Evolutionary conservation across 2,113 vertebrate species (phyloP).

Genomic region (Myanophis thanlyinensis): DNA sequence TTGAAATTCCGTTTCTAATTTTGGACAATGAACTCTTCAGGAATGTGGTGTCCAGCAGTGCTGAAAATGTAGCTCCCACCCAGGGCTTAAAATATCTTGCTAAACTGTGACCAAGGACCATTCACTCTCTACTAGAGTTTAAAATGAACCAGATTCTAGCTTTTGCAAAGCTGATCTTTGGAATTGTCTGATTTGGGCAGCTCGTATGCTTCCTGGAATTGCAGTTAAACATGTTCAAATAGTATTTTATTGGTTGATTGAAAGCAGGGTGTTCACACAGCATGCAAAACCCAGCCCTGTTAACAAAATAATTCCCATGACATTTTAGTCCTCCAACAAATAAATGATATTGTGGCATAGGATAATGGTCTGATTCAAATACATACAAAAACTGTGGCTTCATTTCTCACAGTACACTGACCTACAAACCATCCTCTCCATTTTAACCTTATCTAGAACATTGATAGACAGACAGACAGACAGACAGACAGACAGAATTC

Average conservation of each 20-base stretch:
- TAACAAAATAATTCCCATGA: not conserved
- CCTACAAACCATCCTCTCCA: not conserved
- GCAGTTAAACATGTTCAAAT: not conserved
- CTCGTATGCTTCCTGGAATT: not conserved
- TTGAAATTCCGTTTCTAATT: not conserved
- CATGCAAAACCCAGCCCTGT: not conserved
- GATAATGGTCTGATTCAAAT: not conserved
- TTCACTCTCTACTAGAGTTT: not conserved
- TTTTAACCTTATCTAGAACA: not conserved
- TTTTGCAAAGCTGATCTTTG: not conserved
- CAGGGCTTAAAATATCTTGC: not conserved
- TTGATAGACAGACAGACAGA: no score
- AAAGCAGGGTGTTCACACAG: not conserved
- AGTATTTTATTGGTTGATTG: not conserved
- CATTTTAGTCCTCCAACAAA: not conserved
- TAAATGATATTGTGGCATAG: not conserved
- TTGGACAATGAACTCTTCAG: conserved; percentile 1
- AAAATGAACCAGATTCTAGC: not conserved
- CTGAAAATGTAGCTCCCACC: not conserved
- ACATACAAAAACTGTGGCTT: not conserved
- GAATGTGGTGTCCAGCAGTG: not conserved
- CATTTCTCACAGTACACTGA: not conserved
- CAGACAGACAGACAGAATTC: no score
- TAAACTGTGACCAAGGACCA: no score
- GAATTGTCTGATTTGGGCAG: not conserved